Conservation (phyloP, 2,113 vertebrate genomes). For the Apodemus speciosus region DNA sequence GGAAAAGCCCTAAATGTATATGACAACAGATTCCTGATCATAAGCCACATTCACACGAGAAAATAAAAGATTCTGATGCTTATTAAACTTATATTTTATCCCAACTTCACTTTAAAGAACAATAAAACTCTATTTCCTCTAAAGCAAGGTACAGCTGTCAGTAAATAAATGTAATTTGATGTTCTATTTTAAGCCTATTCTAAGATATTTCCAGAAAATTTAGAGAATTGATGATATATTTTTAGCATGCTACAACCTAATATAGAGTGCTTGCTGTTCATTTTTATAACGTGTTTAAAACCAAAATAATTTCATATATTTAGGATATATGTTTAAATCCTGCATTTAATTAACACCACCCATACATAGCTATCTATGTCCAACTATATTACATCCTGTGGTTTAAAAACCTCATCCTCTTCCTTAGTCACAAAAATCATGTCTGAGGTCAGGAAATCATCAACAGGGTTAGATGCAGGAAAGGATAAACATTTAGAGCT, state of each 20-base stretch:
- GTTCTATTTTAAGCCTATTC: background rate
- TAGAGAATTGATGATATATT: conserved; percentile 52
- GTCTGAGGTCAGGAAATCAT: background rate
- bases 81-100: conserved; percentile 28
- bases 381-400: conserved; percentile 24
- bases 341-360: conserved; percentile 45
- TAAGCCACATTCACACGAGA: background rate
- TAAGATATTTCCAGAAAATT: conserved; percentile 49
- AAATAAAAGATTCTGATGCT: background rate
- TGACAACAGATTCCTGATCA: background rate
- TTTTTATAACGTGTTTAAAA: conserved; percentile 70
- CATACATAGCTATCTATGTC: background rate
- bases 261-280: background rate
- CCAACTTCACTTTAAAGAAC: conserved; percentile 41
- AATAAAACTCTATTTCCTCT: conserved; percentile 44
- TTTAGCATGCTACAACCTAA: conserved; percentile 50
- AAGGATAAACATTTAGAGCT: conserved; percentile 9
- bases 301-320: conserved; percentile 67
- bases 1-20: background rate
- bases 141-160: background rate
- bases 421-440: conserved; percentile 38
- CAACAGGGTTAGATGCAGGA: conserved; percentile 18
- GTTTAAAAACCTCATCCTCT: conserved; percentile 23
- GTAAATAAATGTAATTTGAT: conserved; percentile 33
- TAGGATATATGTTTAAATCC: conserved; percentile 43